Base-by-base conservation (phyloP, 2,113 vertebrate genomes). In the Plestiodon gilberti region DNA sequence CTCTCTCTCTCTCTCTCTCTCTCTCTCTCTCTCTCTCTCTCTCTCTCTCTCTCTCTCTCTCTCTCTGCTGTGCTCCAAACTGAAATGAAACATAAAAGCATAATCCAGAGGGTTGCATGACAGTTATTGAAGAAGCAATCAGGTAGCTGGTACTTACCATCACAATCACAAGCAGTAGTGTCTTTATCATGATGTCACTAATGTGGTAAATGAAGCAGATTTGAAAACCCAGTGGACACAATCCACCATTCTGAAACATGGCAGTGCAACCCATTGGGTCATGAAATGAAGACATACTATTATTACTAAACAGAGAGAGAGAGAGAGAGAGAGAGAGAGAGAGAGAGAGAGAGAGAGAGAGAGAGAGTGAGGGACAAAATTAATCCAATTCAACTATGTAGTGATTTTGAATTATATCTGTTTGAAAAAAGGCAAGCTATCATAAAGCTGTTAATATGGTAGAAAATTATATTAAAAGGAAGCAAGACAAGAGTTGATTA, bases 401-500 rank as follows among this genome's bases (percentile, higher is more conserved):
- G 88, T 78, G 90, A 89, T 95, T 93, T 89, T 40, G 89, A 93
- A 92, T 92, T 90, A 88, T 6, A 30, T 82, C 93, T 93, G 6
- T 94, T 94, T 93, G 91, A 90, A 85, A 88, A 92, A 87, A 92
- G 94, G 90, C 93, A 94, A 88, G 90, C 89, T 93, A 87, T 93
- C 91, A 91, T 91, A 94, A 94, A 95, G 81, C 90, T 87, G 90
- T 83, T 96, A 95, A 95, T 94, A 93, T 55, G 91, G 93, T 94
- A 89, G 94, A 90, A 95, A 95, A 96, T 96, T 92, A 82, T 55
- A 95, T 95, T 95, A 95, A 92, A 89, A 89, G 88, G 86, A 94
- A 92, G 95, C 94, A 93, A 94, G 94, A 85, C 90, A 91, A 93
- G 67, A 92, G 93, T 91, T 95, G 94, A 95, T 95, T 93, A 93